Conservation (phyloP, 2,797 vertebrate genomes). For the Rhodeus uyekii region DNA sequence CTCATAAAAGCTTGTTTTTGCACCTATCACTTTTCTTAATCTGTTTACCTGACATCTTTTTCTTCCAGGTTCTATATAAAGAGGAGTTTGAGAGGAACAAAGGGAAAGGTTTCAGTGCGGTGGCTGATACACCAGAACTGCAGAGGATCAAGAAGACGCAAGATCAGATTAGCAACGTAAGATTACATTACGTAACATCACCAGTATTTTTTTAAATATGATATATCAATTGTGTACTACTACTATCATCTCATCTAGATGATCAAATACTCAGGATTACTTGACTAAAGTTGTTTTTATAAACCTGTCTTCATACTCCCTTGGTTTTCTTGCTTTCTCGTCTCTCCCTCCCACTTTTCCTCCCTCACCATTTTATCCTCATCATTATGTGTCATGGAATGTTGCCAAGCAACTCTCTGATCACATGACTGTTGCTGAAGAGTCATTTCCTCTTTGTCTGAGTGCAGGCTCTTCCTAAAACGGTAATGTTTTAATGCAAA, state of each 20-base stretch:
- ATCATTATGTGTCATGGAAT: slow-evolving; percentile 37
- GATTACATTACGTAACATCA: no score
- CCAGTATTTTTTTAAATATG: not conserved
- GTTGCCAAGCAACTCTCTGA: slow-evolving; percentile 53
- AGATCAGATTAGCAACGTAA: slow-evolving; percentile 94
- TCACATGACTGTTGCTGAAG: slow-evolving; percentile 38
- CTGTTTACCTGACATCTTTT: not conserved
- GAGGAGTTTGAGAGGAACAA: slow-evolving; percentile 97
- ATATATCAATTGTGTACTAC: not conserved
- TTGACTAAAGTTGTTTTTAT: not conserved
- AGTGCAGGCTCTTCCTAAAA: slow-evolving; percentile 52
- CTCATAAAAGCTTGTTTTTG: not conserved
- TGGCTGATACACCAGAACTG: slow-evolving; percentile 91
- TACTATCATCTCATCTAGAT: not conserved
- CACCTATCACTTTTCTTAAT: not conserved
- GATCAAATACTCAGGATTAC: not conserved
- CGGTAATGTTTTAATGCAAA: slow-evolving; percentile 27
- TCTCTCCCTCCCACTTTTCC: not conserved
- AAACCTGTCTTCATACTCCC: not conserved
- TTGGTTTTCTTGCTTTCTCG: not conserved
- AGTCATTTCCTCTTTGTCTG: slow-evolving; percentile 56
- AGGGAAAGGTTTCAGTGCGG: slow-evolving; percentile 91
- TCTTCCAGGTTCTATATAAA: slow-evolving; percentile 89
- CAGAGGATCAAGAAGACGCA: slow-evolving; percentile 95
- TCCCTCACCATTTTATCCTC: not conserved